Percentiles rank a stretch among this genome's conserved stretches.
These are phyloP conservation scores for Malurus splendens DNA, from an alignment of 2,797 vertebrate genomes.

Conservation along the genomic window DNA sequence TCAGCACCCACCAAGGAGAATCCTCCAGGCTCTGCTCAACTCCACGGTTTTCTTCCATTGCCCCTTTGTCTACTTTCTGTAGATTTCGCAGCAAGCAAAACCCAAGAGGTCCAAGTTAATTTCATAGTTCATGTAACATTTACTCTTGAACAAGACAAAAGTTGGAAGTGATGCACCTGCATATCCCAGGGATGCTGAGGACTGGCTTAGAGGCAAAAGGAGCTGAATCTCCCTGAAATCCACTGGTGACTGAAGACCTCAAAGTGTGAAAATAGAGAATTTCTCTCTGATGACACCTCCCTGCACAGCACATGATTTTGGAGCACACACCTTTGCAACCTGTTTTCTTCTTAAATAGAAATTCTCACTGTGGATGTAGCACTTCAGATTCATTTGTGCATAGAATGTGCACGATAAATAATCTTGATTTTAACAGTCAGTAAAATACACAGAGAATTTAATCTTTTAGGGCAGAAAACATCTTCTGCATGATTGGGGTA, in stretches of 20 bases:
- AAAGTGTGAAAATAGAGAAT: background rate
- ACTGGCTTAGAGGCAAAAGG: background rate
- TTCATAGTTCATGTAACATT: background rate
- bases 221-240: background rate
- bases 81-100: background rate
- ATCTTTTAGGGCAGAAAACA: background rate
- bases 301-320: background rate
- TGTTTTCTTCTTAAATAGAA: background rate
- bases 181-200: background rate
- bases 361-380: background rate
- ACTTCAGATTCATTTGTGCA: background rate
- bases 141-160: background rate
- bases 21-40: background rate
- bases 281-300: background rate
- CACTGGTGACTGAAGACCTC: background rate
- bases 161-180: background rate
- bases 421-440: background rate
- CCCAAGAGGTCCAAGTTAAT: background rate
- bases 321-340: background rate
- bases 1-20: background rate
- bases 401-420: background rate
- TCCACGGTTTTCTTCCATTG: background rate
- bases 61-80: background rate
- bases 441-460: background rate
- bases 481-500: fast-evolving